Evolutionary conservation across 1,140 invertebrate species (phyloP).

Genomic region (Cylas formicarius): DNA sequence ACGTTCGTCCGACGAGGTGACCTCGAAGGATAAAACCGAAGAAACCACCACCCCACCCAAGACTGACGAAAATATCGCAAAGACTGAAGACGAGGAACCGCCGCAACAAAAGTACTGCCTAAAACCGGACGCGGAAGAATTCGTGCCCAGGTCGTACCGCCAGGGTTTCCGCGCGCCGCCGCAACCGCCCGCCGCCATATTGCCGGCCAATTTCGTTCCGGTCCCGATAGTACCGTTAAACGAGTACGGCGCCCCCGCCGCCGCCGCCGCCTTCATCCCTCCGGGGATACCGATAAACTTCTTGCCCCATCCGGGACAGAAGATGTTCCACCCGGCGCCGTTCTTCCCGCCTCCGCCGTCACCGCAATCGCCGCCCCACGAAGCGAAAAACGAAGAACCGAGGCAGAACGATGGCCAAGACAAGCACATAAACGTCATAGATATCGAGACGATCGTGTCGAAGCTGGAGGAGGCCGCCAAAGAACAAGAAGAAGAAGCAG

Average conservation of each 20-base stretch:
- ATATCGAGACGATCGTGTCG: slow-evolving; percentile 39
- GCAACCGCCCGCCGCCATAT: slow-evolving; percentile 21
- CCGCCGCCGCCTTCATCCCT: slow-evolving; percentile 27
- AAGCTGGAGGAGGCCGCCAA: slow-evolving; percentile 40
- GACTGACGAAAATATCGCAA: slow-evolving; percentile 10
- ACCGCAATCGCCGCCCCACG: slow-evolving; percentile 5
- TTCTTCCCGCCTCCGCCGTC: slow-evolving; percentile 1
- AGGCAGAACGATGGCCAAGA: slow-evolving; percentile 6
- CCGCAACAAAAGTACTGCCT: slow-evolving; percentile 24
- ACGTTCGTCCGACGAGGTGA: slow-evolving; percentile 11
- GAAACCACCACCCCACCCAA: background rate
- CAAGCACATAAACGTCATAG: slow-evolving; percentile 28
- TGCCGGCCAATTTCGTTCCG: slow-evolving; percentile 33
- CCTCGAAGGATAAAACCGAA: slow-evolving; percentile 6
- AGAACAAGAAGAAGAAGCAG: slow-evolving; percentile 27
- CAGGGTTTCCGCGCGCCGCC: slow-evolving; percentile 16
- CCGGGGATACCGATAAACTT: slow-evolving; percentile 33
- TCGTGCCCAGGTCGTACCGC: slow-evolving; percentile 33
- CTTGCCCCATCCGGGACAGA: slow-evolving; percentile 24
- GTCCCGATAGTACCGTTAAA: slow-evolving; percentile 27
- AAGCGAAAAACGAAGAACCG: slow-evolving; percentile 12
- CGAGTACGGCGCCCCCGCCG: slow-evolving; percentile 21
- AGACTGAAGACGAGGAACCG: slow-evolving; percentile 10
- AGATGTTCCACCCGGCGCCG: slow-evolving; percentile 6
- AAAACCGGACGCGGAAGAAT: slow-evolving; percentile 41